phyloP scores from a whole-genome alignment of 2,797 vertebrate species.

The Phoxinus dragarum region DNA sequence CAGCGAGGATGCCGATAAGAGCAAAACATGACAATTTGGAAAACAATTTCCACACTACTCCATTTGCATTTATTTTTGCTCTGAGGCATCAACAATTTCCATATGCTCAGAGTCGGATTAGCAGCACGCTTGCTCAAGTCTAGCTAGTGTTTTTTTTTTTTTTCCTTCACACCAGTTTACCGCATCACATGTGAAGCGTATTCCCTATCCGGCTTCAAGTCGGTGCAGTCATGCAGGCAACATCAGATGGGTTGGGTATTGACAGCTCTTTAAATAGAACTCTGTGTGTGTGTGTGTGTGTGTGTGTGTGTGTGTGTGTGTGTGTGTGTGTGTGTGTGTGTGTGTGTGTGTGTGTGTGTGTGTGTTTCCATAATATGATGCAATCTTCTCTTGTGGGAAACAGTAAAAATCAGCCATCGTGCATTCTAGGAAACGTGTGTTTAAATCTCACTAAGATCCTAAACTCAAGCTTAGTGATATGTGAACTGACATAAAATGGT shows the following conservation, averaged over 20 bases:
- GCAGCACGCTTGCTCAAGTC: slow-evolving; percentile 8
- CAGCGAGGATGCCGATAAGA: slow-evolving; percentile 15
- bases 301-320: too few species aligned
- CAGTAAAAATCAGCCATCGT: not conserved
- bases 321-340: too few species aligned
- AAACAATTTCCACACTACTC: slow-evolving; percentile 47
- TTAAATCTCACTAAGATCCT: not conserved
- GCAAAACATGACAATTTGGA: slow-evolving; percentile 46
- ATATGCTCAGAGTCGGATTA: slow-evolving; percentile 27
- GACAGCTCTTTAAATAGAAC: slow-evolving; percentile 48
- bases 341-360: not conserved
- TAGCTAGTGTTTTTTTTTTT: slow-evolving; percentile 15
- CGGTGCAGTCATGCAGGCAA: slow-evolving; percentile 29
- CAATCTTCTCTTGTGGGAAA: not conserved
- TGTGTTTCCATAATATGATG: not conserved
- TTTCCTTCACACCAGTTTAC: slow-evolving; percentile 20
- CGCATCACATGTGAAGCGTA: slow-evolving; percentile 27
- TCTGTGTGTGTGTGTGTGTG: not conserved
- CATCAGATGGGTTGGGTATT: slow-evolving; percentile 38
- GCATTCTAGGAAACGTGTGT: not conserved
- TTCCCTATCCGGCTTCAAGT: slow-evolving; percentile 34
- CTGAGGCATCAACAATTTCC: slow-evolving; percentile 35
- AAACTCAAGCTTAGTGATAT: not conserved
- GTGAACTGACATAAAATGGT: not conserved
- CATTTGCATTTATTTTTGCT: slow-evolving; percentile 46